Conservation (phyloP, 92 coral and sea anemone species). For the Micromussa lordhowensis region DNA sequence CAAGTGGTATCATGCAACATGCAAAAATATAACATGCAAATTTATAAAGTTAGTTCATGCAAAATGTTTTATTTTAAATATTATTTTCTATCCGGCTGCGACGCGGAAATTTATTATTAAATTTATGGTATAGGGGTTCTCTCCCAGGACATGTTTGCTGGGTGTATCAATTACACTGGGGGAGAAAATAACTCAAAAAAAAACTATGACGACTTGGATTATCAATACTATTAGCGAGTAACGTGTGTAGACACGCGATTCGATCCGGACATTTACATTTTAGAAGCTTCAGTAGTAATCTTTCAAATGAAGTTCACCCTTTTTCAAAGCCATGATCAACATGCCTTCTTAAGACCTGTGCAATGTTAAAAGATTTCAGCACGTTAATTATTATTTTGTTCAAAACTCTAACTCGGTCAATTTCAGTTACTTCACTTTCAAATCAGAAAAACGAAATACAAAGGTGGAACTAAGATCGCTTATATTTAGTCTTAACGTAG, state of each 20-base stretch:
- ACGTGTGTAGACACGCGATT: too few species aligned
- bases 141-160: not conserved
- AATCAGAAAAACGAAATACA: too few species aligned
- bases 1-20: constrained; percentile 53
- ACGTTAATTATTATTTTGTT: not conserved
- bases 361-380: not conserved
- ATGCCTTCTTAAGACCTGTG: not conserved
- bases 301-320: not conserved
- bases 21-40: constrained; percentile 61
- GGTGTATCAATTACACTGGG: not conserved
- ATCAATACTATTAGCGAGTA: not conserved
- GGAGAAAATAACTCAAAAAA: not conserved
- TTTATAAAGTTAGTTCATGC: constrained; percentile 45
- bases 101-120: too few species aligned
- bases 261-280: too few species aligned
- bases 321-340: not conserved
- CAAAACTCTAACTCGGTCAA: not conserved
- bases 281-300: too few species aligned
- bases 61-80: not conserved
- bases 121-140: not conserved
- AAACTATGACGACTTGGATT: not conserved
- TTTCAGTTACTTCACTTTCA: too few species aligned
- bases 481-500: not conserved
- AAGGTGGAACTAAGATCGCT: too few species aligned
- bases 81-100: not conserved